phyloP scores from a whole-genome alignment of 2,113 vertebrate genomes.

The Eptesicus fuscus region DNA sequence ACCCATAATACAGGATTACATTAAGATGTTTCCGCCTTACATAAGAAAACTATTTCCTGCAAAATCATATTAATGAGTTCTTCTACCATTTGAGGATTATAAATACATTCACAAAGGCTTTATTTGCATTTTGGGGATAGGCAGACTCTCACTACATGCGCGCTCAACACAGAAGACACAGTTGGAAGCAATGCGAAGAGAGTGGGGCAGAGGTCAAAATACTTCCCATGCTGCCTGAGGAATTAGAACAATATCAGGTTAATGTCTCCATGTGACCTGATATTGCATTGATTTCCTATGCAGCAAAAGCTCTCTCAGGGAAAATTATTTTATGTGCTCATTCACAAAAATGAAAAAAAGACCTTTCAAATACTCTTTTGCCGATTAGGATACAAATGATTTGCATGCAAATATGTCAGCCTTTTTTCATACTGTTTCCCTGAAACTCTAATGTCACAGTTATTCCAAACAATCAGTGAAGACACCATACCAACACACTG shows the following conservation, averaged over 20 bases:
- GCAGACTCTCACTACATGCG: neutral
- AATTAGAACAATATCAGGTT: neutral
- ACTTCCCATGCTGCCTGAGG: neutral
- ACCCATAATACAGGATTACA: neutral
- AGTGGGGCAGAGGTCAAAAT: neutral
- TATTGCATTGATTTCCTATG: neutral
- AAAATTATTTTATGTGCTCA: neutral
- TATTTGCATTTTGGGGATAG: neutral
- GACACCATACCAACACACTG: neutral
- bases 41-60: neutral
- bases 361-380: neutral
- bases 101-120: neutral
- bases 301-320: neutral
- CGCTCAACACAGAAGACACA: neutral
- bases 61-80: neutral
- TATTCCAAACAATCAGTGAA: neutral
- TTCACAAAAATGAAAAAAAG: conserved; percentile 29
- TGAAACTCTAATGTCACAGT: conserved; percentile 37
- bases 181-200: neutral
- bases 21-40: neutral
- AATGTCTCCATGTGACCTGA: conserved; percentile 4
- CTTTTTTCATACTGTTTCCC: neutral
- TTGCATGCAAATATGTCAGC: neutral
- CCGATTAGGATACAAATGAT: neutral
- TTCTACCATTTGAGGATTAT: neutral